Conservation (phyloP, 2,888 invertebrate species). For the Latheticus oryzae region DNA sequence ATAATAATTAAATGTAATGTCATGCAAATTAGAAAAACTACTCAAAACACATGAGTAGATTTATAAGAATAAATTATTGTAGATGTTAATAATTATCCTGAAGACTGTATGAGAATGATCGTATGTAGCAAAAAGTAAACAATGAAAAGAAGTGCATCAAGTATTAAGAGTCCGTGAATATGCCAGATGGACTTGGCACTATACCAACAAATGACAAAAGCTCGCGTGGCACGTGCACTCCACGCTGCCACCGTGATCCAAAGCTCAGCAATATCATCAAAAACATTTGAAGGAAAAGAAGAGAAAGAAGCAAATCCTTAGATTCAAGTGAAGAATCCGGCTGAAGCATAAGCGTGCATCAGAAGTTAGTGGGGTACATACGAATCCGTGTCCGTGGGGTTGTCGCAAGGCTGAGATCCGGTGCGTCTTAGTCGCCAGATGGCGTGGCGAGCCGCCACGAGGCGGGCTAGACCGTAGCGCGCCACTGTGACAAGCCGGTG, state of each 20-base stretch:
- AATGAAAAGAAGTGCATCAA: no score
- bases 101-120: no score
- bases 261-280: conserved; percentile 6
- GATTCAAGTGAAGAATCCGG: conserved; percentile 19
- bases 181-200: conserved; percentile 16
- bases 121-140: no score
- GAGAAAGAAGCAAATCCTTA: conserved; percentile 24
- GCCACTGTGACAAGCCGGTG: conserved; percentile 68
- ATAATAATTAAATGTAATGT: no score
- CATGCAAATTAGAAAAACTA: no score
- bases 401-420: conserved; percentile 62
- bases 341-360: conserved; percentile 39
- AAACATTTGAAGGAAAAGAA: conserved; percentile 13
- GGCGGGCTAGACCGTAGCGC: conserved; percentile 77
- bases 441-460: conserved; percentile 79
- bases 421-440: conserved; percentile 74
- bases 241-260: conserved; percentile 12
- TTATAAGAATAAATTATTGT: no score
- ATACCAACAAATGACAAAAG: conserved; percentile 23
- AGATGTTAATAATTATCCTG: no score
- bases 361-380: conserved; percentile 56
- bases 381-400: conserved; percentile 64
- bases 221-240: conserved; percentile 29
- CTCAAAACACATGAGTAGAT: no score
- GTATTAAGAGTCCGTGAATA: conserved; percentile 9